Percentiles rank a stretch among this genome's conserved stretches.
These are phyloP conservation scores for Incurvaria masculella DNA, from an alignment of 2,888 invertebrate species.

Conservation along the genomic window DNA sequence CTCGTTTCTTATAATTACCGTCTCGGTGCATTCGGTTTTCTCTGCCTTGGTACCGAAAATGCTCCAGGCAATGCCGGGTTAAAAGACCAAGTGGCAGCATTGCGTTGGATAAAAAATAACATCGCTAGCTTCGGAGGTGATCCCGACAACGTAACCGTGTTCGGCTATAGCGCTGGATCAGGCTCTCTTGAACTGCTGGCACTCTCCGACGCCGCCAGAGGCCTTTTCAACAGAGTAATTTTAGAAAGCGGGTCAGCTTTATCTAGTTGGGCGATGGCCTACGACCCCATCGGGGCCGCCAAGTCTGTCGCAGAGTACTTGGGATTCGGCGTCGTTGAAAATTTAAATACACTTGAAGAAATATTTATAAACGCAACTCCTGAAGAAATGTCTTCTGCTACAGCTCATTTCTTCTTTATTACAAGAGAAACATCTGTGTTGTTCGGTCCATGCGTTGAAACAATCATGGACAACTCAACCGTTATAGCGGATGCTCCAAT, in stretches of 20 bases:
- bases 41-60: slow-evolving; percentile 11
- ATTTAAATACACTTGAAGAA: slow-evolving; percentile 1
- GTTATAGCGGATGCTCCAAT: neutral
- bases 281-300: slow-evolving; percentile 1
- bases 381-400: neutral
- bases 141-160: slow-evolving; percentile 1
- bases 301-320: neutral
- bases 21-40: slow-evolving; percentile 10
- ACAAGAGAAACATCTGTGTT: neutral
- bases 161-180: slow-evolving; percentile 2
- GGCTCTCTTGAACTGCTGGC: neutral
- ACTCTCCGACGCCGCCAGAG: neutral
- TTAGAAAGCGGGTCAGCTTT: slow-evolving; percentile 2
- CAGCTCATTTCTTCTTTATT: neutral
- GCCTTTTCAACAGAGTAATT: slow-evolving; percentile 2
- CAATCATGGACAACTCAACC: neutral
- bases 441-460: slow-evolving; percentile 1
- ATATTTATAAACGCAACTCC: neutral
- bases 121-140: neutral
- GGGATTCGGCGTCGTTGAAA: neutral
- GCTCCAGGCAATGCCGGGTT: slow-evolving; percentile 11
- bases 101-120: neutral
- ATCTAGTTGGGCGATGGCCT: neutral
- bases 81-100: slow-evolving; percentile 6
- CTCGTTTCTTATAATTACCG: slow-evolving; percentile 10